A percentile compares a stretch with the other conserved stretches of the same genome.
Evolutionary conservation across 2,113 vertebrate genomes (phyloP).

Genomic region (Xerus inauris): DNA sequence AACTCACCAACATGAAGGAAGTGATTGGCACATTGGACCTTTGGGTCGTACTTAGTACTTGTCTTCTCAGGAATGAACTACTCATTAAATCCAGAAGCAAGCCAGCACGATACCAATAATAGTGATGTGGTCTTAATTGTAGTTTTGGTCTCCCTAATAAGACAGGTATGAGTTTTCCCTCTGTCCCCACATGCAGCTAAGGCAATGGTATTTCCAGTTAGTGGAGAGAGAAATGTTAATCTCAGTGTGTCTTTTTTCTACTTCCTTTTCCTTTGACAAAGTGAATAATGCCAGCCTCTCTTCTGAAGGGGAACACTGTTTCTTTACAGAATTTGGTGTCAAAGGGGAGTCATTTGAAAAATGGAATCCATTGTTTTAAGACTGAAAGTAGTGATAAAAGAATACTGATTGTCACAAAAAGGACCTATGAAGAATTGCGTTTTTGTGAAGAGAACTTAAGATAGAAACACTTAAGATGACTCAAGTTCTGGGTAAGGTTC

Average conservation of each 20-base stretch:
- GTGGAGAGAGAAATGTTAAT: neutral
- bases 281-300: neutral
- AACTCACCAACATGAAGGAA: neutral
- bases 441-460: neutral
- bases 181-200: neutral
- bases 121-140: neutral
- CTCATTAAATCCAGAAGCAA: constrained; percentile 31
- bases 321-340: constrained; percentile 13
- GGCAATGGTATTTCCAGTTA: neutral
- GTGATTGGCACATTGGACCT: neutral
- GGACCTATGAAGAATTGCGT: neutral
- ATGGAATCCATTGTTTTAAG: neutral
- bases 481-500: neutral
- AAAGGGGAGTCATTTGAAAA: neutral
- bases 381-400: neutral
- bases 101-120: neutral
- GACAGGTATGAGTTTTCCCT: neutral
- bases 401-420: neutral
- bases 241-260: neutral
- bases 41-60: neutral
- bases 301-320: constrained; percentile 4
- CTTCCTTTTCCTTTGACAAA: constrained; percentile 29
- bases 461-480: neutral
- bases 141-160: neutral
- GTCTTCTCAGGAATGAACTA: neutral